These are phyloP conservation scores for Gyrodactylus salaris DNA, from an alignment of 1,140 invertebrate species.

Conservation along the genomic window DNA sequence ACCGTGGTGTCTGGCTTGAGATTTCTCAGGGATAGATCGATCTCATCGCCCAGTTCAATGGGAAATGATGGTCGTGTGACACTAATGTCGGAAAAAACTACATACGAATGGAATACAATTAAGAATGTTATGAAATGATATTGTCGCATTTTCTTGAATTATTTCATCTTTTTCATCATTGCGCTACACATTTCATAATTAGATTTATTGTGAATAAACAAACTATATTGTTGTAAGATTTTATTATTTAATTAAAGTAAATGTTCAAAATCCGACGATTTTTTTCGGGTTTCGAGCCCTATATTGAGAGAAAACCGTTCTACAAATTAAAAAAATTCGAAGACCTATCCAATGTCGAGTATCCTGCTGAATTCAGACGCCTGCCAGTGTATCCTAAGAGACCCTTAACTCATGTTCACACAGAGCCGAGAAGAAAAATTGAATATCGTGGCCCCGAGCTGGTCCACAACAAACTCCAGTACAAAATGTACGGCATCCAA, in stretches of 20 bases:
- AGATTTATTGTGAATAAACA: too few relatives aligned
- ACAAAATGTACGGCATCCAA: slow-evolving; percentile 46
- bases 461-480: slow-evolving; percentile 42
- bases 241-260: too few relatives aligned
- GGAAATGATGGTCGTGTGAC: background rate
- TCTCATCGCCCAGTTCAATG: background rate
- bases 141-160: too few relatives aligned
- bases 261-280: too few relatives aligned
- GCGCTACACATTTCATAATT: too few relatives aligned
- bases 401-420: background rate
- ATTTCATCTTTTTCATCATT: too few relatives aligned
- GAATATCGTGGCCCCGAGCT: slow-evolving; percentile 56
- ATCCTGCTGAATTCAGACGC: background rate
- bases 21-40: background rate
- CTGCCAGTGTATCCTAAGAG: background rate
- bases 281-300: too few relatives aligned
- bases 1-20: background rate
- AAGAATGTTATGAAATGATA: too few relatives aligned
- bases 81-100: too few relatives aligned
- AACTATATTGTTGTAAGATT: too few relatives aligned
- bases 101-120: too few relatives aligned
- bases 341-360: background rate
- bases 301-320: background rate
- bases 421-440: slow-evolving; percentile 32
- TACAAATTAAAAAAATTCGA: background rate